phyloP scores from a whole-genome alignment of 1,140 invertebrate genomes.

The Papilio dardanus region DNA sequence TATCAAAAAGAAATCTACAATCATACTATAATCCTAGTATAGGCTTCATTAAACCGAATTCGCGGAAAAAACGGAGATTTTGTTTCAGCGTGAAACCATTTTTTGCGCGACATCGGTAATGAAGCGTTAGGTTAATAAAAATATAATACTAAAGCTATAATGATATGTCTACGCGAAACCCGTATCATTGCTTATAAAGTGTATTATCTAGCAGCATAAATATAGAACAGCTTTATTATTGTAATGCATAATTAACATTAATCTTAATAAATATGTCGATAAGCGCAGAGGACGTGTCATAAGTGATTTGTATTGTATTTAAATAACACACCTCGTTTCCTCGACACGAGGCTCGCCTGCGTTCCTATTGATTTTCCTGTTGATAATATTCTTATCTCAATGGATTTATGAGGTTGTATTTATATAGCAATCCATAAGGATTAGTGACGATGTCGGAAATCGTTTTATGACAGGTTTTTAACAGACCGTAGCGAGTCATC shows the following conservation, averaged over 20 bases:
- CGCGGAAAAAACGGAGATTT: no score
- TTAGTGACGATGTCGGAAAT: conserved; percentile 42
- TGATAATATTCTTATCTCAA: conserved; percentile 51
- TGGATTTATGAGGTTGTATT: conserved; percentile 50
- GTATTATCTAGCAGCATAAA: background rate
- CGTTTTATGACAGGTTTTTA: background rate
- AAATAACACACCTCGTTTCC: conserved; percentile 6
- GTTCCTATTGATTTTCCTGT: conserved; percentile 32
- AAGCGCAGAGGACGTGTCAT: conserved; percentile 17
- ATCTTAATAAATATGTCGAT: conserved; percentile 21
- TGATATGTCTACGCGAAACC: background rate
- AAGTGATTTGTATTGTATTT: conserved; percentile 18
- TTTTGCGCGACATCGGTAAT: no score
- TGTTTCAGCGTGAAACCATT: no score
- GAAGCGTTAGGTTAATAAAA: no score
- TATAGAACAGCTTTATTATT: conserved; percentile 22
- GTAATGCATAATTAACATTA: background rate
- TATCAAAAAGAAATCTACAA: no score
- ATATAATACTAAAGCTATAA: no score
- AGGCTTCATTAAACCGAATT: no score
- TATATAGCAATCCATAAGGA: conserved; percentile 45
- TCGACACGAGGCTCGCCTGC: conserved; percentile 3
- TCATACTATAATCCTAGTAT: no score
- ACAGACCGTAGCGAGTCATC: background rate
- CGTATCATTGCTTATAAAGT: background rate